Conservation (phyloP, 92 coral and sea anemone species). For the Zoanthus sociatus region DNA sequence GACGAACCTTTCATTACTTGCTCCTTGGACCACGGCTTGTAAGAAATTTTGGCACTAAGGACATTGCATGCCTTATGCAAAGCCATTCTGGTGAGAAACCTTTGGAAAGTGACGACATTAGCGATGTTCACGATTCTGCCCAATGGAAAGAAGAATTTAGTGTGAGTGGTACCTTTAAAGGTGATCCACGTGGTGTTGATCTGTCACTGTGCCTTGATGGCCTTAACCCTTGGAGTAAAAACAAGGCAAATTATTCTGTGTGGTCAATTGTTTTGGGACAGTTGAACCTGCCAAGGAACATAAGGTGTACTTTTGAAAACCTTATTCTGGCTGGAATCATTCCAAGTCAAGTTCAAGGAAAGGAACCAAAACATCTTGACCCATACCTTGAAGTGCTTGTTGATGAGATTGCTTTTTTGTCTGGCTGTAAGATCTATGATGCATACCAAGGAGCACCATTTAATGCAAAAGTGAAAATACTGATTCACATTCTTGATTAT, state of each 20-base stretch:
- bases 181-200: slow-evolving; percentile 59
- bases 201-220: slow-evolving; percentile 57
- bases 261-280: slow-evolving; percentile 61
- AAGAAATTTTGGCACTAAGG: slow-evolving; percentile 51
- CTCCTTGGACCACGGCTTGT: slow-evolving; percentile 59
- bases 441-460: slow-evolving; percentile 51
- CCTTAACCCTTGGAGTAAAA: slow-evolving; percentile 63
- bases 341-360: slow-evolving; percentile 50
- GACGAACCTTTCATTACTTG: slow-evolving; percentile 61
- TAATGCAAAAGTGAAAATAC: slow-evolving; percentile 48
- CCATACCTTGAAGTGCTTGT: slow-evolving; percentile 55
- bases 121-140: slow-evolving; percentile 60
- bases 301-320: slow-evolving; percentile 35
- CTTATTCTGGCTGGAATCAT: slow-evolving; percentile 54
- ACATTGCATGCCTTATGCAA: slow-evolving; percentile 46
- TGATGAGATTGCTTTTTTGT: slow-evolving; percentile 41
- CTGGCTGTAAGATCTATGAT: slow-evolving; percentile 37
- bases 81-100: slow-evolving; percentile 47
- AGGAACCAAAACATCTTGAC: slow-evolving; percentile 56
- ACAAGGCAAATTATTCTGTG: slow-evolving; percentile 56
- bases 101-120: slow-evolving; percentile 12
- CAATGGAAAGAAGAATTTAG: slow-evolving; percentile 58
- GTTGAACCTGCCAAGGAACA: slow-evolving; percentile 44
- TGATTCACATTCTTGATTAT: slow-evolving; percentile 33
- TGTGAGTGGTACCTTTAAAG: slow-evolving; percentile 35